Conservation (phyloP, 1,140 invertebrate genomes). For the Saccostrea echinata region DNA sequence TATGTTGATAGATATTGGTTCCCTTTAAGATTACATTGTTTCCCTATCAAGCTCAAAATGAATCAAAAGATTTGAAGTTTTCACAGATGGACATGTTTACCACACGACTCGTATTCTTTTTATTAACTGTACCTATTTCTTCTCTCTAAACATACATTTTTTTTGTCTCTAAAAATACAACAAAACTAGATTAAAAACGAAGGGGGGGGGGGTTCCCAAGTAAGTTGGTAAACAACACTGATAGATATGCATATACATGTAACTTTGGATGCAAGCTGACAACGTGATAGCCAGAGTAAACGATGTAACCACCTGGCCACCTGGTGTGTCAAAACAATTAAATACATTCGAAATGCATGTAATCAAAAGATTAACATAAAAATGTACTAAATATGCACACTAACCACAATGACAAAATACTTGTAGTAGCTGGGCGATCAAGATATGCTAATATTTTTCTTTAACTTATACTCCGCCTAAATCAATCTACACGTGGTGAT, state of each 20-base stretch:
- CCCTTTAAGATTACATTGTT: no score
- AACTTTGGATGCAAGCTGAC: neutral
- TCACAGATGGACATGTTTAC: no score
- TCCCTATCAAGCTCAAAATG: no score
- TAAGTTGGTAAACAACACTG: neutral
- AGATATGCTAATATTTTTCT: neutral
- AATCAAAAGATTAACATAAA: constrained; percentile 22
- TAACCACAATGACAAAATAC: constrained; percentile 30
- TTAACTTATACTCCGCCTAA: neutral
- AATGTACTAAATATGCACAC: neutral
- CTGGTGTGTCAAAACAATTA: neutral
- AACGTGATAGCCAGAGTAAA: neutral
- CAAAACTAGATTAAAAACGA: no score
- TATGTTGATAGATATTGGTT: no score
- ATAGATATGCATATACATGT: neutral
- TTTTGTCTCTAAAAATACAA: no score
- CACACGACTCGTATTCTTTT: no score
- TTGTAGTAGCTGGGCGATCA: constrained; percentile 5
- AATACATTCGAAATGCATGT: constrained; percentile 4
- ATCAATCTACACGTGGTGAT: neutral
- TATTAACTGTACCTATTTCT: no score
- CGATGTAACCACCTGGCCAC: neutral
- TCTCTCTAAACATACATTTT: no score
- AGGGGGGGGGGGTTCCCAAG: no score
- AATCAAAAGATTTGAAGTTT: no score